Conservation (phyloP, 2,888 invertebrate genomes). For the Druceiella hillmani region DNA sequence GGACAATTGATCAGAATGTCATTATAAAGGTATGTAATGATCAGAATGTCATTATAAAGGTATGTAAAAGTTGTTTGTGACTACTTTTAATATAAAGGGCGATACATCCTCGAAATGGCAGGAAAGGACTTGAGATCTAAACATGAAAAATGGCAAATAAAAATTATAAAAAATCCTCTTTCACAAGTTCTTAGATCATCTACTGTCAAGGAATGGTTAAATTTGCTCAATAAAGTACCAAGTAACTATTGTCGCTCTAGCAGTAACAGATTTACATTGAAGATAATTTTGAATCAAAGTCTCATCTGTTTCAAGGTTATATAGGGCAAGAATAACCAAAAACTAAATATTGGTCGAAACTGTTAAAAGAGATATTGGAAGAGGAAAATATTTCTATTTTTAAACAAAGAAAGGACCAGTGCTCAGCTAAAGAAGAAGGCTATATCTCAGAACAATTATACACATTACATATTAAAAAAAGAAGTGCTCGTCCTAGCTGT, state of each 20-base stretch:
- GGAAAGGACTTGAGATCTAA: not conserved
- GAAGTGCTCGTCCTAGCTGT: constrained; percentile 13
- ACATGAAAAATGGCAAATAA: not conserved
- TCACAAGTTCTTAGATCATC: too few relatives aligned
- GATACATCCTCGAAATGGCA: not conserved
- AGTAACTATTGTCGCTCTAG: constrained; percentile 6
- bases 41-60: too few relatives aligned
- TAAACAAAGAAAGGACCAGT: constrained; percentile 14
- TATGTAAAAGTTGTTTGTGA: not conserved
- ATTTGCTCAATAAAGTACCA: constrained; percentile 7
- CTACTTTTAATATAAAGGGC: not conserved
- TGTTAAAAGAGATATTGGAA: too few relatives aligned
- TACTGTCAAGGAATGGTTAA: constrained; percentile 9
- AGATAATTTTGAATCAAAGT: constrained; percentile 2
- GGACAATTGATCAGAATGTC: not conserved
- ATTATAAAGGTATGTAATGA: constrained; percentile 1
- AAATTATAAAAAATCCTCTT: too few relatives aligned
- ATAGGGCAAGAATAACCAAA: not conserved
- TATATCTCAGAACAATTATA: constrained; percentile 4
- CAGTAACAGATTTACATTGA: constrained; percentile 1
- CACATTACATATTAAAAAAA: constrained; percentile 2
- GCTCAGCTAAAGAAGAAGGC: constrained; percentile 10
- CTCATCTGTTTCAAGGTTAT: constrained; percentile 2
- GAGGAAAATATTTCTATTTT: too few relatives aligned
- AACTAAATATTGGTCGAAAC: constrained; percentile 1